Evolutionary conservation across 1,140 invertebrate genomes (phyloP).

Genomic region (Drosophila ercepeae): DNA sequence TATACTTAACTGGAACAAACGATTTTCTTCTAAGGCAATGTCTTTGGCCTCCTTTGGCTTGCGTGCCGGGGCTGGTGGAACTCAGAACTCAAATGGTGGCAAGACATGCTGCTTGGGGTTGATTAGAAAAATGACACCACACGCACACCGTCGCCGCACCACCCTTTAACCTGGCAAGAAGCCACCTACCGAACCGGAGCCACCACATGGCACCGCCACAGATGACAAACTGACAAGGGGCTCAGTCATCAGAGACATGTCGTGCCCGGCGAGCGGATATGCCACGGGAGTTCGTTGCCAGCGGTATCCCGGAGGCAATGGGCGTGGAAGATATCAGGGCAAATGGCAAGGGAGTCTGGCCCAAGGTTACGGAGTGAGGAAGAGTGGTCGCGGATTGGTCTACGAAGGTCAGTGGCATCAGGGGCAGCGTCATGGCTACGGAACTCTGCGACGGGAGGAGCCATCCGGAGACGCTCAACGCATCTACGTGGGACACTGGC

Average conservation of each 20-base stretch:
- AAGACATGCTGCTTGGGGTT: constrained; percentile 68
- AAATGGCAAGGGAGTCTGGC: constrained; percentile 44
- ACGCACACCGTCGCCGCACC: constrained; percentile 27
- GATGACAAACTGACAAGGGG: constrained; percentile 18
- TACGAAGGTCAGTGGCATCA: constrained; percentile 86
- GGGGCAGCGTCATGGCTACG: constrained; percentile 85
- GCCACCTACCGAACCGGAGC: background rate
- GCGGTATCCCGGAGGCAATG: constrained; percentile 45
- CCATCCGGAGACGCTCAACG: constrained; percentile 18
- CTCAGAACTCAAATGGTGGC: constrained; percentile 38
- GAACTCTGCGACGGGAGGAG: constrained; percentile 47
- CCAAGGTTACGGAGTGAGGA: constrained; percentile 53
- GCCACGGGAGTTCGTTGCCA: constrained; percentile 43
- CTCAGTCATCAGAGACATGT: constrained; percentile 54
- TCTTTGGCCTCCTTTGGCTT: constrained; percentile 37
- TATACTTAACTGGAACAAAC: constrained; percentile 32
- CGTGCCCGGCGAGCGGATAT: constrained; percentile 39
- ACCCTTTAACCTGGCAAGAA: background rate
- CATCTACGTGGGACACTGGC: constrained; percentile 85
- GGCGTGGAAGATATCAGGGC: constrained; percentile 54
- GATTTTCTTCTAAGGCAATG: constrained; percentile 27
- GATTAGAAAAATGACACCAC: constrained; percentile 65
- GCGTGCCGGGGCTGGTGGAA: constrained; percentile 41
- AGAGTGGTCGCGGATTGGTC: constrained; percentile 44
- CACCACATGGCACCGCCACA: constrained; percentile 48